A percentile compares a stretch with the other conserved stretches of the same genome.
Evolutionary conservation across 2,888 invertebrate genomes (phyloP).

Genomic region (Lasioglossum figueresi): DNA sequence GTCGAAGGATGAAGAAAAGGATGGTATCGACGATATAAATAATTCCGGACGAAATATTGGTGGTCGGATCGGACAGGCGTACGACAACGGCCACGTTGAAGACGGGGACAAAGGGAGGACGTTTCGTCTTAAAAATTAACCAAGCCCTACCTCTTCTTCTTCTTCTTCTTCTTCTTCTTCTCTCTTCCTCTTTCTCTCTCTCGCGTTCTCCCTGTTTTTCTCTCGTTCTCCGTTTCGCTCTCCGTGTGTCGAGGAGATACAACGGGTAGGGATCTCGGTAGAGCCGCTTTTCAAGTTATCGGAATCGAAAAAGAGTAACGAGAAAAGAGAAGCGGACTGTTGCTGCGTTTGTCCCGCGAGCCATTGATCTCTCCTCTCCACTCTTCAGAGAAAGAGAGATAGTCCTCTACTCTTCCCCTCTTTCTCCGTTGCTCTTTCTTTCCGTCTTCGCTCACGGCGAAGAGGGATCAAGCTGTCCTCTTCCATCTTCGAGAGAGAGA

Average conservation of each 20-base stretch:
- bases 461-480: neutral
- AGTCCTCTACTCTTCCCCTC: neutral
- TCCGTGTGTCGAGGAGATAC: slow-evolving; percentile 8
- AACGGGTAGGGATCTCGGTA: slow-evolving; percentile 23
- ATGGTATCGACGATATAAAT: slow-evolving; percentile 28
- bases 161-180: neutral
- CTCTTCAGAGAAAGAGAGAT: slow-evolving; percentile 19
- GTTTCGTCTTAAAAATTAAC: slow-evolving; percentile 40
- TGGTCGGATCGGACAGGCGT: slow-evolving; percentile 40
- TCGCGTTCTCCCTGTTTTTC: neutral
- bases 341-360: slow-evolving; percentile 48
- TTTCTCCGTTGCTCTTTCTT: neutral
- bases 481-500: neutral
- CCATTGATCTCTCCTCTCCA: slow-evolving; percentile 57
- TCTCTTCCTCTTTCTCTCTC: neutral
- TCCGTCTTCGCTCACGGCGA: neutral
- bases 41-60: slow-evolving; percentile 41
- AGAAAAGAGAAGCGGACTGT: slow-evolving; percentile 28
- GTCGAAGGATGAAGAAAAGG: slow-evolving; percentile 21
- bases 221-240: slow-evolving; percentile 1
- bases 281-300: slow-evolving; percentile 57
- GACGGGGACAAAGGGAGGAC: slow-evolving; percentile 13
- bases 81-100: slow-evolving; percentile 36
- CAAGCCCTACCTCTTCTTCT: slow-evolving; percentile 16
- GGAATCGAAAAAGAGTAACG: slow-evolving; percentile 55